Percentiles rank a stretch among this genome's conserved stretches.
These are phyloP conservation scores for Austrolebias charrua DNA, from an alignment of 2,797 vertebrate genomes.

Conservation along the genomic window DNA sequence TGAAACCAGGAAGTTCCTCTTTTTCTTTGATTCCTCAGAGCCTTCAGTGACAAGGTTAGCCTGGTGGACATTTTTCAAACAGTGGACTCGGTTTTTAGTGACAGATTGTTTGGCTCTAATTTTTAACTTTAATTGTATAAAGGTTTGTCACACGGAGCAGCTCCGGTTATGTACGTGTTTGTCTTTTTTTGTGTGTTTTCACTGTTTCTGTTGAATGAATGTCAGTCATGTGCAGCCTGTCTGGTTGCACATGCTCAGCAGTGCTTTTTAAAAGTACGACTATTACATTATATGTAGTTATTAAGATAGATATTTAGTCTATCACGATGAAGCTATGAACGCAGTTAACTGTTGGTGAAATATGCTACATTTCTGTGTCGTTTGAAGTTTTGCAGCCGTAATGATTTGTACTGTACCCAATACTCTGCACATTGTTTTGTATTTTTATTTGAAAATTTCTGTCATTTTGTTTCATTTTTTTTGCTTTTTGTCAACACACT, in stretches of 20 bases:
- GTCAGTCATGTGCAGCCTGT: conserved; percentile 37
- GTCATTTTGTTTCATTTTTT: not conserved
- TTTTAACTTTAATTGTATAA: not conserved
- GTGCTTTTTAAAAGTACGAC: conserved; percentile 71
- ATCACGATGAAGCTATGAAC: conserved; percentile 76
- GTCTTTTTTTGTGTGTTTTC: conserved; percentile 2
- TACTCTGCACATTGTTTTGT: conserved; percentile 4
- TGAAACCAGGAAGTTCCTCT: not conserved
- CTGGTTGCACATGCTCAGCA: conserved; percentile 56
- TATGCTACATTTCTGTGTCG: conserved; percentile 61
- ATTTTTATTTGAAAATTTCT: conserved; percentile 1
- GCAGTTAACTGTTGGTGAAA: conserved; percentile 43
- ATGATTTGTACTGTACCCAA: conserved; percentile 39
- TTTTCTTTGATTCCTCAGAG: too few relatives aligned
- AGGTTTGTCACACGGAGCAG: not conserved
- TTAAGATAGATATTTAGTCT: conserved; percentile 62
- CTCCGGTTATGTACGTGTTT: conserved; percentile 7
- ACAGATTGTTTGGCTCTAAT: not conserved
- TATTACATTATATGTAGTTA: conserved; percentile 46
- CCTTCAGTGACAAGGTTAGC: too few relatives aligned
- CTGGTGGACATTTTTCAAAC: not conserved
- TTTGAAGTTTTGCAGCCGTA: conserved; percentile 12
- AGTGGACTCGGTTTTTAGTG: not conserved
- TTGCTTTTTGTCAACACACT: conserved; percentile 51
- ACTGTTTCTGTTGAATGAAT: conserved; percentile 55